These are phyloP conservation scores for Acanthornis magna DNA, from an alignment of 2,797 vertebrate genomes.

Conservation along the genomic window DNA sequence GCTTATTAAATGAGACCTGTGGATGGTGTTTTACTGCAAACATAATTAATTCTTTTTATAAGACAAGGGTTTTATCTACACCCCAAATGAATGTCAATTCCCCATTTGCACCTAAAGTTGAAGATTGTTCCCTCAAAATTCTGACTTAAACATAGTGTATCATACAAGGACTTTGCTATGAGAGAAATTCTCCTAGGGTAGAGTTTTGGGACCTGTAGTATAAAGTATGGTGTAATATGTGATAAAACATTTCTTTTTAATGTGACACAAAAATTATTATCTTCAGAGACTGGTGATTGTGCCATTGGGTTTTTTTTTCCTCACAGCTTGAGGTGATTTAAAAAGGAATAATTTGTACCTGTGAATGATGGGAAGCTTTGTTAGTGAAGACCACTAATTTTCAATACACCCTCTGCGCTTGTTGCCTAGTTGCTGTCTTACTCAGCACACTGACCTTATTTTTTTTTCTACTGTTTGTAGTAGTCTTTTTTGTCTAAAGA, in stretches of 20 bases:
- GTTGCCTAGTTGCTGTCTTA: background rate
- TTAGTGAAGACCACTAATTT: background rate
- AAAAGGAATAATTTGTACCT: background rate
- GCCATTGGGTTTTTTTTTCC: too few species aligned
- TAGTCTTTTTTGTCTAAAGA: background rate
- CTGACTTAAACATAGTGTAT: background rate
- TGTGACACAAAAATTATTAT: background rate
- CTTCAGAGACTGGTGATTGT: background rate
- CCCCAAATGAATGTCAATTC: background rate
- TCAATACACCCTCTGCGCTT: background rate
- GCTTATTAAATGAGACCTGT: background rate
- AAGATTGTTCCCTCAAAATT: background rate
- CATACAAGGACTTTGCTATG: background rate
- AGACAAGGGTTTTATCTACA: background rate
- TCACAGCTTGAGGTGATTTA: background rate
- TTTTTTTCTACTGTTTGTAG: background rate
- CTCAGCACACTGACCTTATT: background rate
- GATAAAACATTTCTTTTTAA: background rate
- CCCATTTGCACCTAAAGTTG: background rate
- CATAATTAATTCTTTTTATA: background rate
- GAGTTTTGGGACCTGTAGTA: background rate
- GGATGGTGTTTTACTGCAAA: background rate
- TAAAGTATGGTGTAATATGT: background rate
- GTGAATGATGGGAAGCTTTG: background rate
- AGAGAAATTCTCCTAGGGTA: background rate